Percentiles rank a stretch among this genome's conserved stretches.
Conservation (phyloP, 1,140 invertebrate species). For the Drosophila tropicalis region DNA sequence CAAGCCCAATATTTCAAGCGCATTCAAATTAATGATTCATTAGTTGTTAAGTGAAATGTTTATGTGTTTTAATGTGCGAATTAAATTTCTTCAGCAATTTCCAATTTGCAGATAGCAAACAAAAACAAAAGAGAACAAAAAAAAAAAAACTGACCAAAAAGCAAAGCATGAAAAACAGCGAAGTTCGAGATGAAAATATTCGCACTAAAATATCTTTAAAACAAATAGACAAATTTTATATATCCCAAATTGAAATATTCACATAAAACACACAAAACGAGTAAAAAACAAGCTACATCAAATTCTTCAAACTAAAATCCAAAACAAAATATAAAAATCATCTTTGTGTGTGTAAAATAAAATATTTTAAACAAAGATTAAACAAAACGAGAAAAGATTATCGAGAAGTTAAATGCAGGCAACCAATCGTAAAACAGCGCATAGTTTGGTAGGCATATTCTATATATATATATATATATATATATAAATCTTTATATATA, state of each 20-base stretch:
- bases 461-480: slow-evolving; percentile 33
- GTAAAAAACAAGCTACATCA: slow-evolving; percentile 12
- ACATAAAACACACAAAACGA: slow-evolving; percentile 26
- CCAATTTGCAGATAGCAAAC: not conserved
- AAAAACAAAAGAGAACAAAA: not conserved
- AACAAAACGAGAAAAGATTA: slow-evolving; percentile 6
- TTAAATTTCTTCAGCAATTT: not conserved
- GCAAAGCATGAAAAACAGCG: not conserved
- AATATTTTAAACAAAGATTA: slow-evolving; percentile 36
- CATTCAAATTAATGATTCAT: slow-evolving; percentile 2
- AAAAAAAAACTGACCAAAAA: slow-evolving; percentile 9
- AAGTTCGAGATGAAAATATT: slow-evolving; percentile 52
- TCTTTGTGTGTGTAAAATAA: slow-evolving; percentile 59
- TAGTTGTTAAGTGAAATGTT: slow-evolving; percentile 2
- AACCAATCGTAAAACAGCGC: slow-evolving; percentile 59
- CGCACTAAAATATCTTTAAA: slow-evolving; percentile 19
- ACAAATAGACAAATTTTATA: slow-evolving; percentile 31
- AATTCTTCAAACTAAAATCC: slow-evolving; percentile 17
- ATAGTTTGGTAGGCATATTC: slow-evolving; percentile 70
- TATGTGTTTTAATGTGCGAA: slow-evolving; percentile 3
- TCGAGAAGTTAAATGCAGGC: not conserved
- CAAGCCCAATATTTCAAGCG: slow-evolving; percentile 30
- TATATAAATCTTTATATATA: slow-evolving; percentile 62
- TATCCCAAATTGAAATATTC: slow-evolving; percentile 45
- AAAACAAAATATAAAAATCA: slow-evolving; percentile 34